Evolutionary conservation across 2,888 invertebrate species (phyloP), one percentile per base, ranked within the genome.

Genomic region (Drosophila kuntzei): DNA sequence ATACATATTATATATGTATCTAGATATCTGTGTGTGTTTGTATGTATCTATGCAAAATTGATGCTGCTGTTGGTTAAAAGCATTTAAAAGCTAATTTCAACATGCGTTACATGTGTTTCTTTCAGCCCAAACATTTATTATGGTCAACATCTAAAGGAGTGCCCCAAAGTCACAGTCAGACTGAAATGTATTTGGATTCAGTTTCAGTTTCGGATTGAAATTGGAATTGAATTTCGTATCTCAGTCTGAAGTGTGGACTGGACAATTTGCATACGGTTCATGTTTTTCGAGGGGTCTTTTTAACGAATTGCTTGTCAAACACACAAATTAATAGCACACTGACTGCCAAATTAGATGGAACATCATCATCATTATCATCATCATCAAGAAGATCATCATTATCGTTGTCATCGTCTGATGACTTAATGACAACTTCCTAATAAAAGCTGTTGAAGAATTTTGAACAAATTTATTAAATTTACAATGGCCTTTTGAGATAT

Each of bases 351-450:
- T 82, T 80, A 74, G 74, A 68, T 43, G 69, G 49, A 64, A 71
- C 74, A 60, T 9, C 59, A 59, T 41, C 43, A 34, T 32, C 32
- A 41, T 32, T n/a, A 20, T 6, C 12, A 16, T 8, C 16, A 41
- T 12, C 41, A n/a, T 27, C 27, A 25, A n/a, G n/a, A n/a, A n/a
- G n/a, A n/a, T 37, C 25, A 27, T 39, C 18, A 47, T 32, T 8
- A 14, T 27, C 14, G 22, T 49, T 16, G 37, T 49, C 60, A 50
- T 27, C 67, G 50, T 61, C 59, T 71, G 83, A 83, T 72, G 87
- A 69, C 87, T 83, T 83, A 83, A 83, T 83, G 87, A 85, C 87
- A 81, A 83, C 83, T 87, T 81, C 79, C 81, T 87, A 84, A 85
- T 79, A 72, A 78, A 74, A 71, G 68, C 76, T 65, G 32, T 54